phyloP scores from a whole-genome alignment of 1,140 invertebrate species.

The Pseudomyrmex gracilis region DNA sequence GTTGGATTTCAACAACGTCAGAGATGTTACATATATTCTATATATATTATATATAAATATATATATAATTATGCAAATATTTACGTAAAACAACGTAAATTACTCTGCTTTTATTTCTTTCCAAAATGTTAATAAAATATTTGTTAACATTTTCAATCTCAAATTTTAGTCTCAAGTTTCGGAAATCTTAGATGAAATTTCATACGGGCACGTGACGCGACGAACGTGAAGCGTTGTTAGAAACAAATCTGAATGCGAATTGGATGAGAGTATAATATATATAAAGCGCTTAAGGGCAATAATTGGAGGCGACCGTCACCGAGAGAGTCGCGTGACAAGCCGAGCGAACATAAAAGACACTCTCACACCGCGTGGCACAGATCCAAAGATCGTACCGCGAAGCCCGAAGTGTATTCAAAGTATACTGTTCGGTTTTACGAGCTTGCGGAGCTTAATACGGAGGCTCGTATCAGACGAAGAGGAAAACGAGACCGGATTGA shows the following conservation, averaged over 20 bases:
- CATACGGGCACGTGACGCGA: not conserved
- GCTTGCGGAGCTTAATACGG: not conserved
- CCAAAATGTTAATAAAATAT: no score
- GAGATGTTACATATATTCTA: no score
- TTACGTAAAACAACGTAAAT: no score
- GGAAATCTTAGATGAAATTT: not conserved
- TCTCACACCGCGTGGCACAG: slow-evolving; percentile 36
- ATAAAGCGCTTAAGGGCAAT: slow-evolving; percentile 33
- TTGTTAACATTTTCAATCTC: no score
- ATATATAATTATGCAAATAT: no score
- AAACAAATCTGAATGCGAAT: slow-evolving; percentile 4
- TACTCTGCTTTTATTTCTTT: no score
- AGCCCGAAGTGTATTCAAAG: slow-evolving; percentile 13
- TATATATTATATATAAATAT: no score
- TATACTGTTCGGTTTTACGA: slow-evolving; percentile 54
- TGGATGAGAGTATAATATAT: slow-evolving; percentile 16
- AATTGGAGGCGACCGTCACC: slow-evolving; percentile 38
- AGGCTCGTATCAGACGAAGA: not conserved
- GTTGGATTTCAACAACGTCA: no score
- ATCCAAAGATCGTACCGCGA: slow-evolving; percentile 48
- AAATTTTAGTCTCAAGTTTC: no score
- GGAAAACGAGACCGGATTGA: slow-evolving; percentile 20
- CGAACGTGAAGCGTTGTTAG: not conserved
- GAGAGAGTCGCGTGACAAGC: slow-evolving; percentile 32
- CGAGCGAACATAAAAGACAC: slow-evolving; percentile 28